Percentiles rank a stretch among this genome's conserved stretches.
Conservation (phyloP, 1,140 invertebrate genomes). For the Doryteuthis pealeii region DNA sequence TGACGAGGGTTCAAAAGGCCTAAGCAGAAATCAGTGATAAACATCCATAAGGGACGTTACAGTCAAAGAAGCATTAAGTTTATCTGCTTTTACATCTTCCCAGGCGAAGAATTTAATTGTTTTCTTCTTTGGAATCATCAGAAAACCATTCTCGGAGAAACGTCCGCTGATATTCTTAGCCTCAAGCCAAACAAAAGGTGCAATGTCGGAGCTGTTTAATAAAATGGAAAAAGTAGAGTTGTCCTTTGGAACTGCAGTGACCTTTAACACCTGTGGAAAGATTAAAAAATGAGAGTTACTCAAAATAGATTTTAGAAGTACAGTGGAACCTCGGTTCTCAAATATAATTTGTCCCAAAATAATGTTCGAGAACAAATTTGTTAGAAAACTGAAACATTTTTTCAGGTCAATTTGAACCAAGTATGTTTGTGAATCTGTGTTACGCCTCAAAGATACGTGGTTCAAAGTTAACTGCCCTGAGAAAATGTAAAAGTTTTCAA, state of each 20-base stretch:
- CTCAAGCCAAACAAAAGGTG: constrained; percentile 72
- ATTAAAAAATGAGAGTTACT: background rate
- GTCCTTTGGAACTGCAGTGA: constrained; percentile 6
- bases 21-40: constrained; percentile 15
- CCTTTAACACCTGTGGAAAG: background rate
- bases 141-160: constrained; percentile 72
- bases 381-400: no score
- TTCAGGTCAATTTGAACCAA: background rate
- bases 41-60: constrained; percentile 54
- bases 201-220: constrained; percentile 62
- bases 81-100: constrained; percentile 29
- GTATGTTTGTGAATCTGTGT: no score
- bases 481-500: no score
- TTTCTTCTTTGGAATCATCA: constrained; percentile 42
- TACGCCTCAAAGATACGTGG: no score
- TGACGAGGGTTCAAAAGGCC: no score
- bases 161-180: constrained; percentile 57
- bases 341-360: no score
- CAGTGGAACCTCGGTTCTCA: no score
- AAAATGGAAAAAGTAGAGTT: constrained; percentile 33
- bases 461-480: no score
- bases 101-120: constrained; percentile 52
- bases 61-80: constrained; percentile 37
- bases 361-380: no score
- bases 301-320: no score